Conservation (phyloP, 2,797 vertebrate species). For the Monodelphis domestica region DNA sequence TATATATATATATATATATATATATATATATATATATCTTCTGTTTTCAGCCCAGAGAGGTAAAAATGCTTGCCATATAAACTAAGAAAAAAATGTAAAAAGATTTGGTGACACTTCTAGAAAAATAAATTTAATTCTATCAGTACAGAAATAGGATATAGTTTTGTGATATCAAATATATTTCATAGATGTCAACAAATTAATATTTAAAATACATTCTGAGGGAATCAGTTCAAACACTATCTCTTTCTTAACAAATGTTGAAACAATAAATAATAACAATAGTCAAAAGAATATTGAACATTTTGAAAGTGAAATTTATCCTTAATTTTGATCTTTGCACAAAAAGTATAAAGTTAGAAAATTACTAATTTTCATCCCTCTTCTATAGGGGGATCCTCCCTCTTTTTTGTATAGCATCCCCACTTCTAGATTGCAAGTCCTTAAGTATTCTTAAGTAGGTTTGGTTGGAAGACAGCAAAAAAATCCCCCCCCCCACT, state of each 20-base stretch:
- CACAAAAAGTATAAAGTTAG: neutral
- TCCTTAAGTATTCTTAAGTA: neutral
- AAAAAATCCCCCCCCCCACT: neutral
- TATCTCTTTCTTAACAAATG: neutral
- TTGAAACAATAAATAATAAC: neutral
- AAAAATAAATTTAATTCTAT: conserved; percentile 6
- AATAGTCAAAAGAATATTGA: neutral
- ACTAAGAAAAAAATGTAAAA: conserved; percentile 26
- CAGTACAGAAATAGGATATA: conserved; percentile 1
- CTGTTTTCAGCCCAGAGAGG: neutral
- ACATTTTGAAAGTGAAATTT: neutral
- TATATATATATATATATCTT: no score
- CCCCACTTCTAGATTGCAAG: neutral
- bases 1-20: no score
- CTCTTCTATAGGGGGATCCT: neutral
- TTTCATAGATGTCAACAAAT: conserved; percentile 13
- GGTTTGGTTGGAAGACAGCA: neutral
- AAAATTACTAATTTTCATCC: neutral
- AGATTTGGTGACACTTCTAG: neutral
- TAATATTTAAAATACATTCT: neutral
- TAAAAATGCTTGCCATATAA: conserved; percentile 13
- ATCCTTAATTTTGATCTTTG: neutral
- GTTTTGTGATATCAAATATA: neutral
- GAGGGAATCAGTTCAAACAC: neutral
- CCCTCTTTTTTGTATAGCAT: neutral